phyloP scores from a whole-genome alignment of 2,113 vertebrate species.

The Camelus bactrianus region DNA sequence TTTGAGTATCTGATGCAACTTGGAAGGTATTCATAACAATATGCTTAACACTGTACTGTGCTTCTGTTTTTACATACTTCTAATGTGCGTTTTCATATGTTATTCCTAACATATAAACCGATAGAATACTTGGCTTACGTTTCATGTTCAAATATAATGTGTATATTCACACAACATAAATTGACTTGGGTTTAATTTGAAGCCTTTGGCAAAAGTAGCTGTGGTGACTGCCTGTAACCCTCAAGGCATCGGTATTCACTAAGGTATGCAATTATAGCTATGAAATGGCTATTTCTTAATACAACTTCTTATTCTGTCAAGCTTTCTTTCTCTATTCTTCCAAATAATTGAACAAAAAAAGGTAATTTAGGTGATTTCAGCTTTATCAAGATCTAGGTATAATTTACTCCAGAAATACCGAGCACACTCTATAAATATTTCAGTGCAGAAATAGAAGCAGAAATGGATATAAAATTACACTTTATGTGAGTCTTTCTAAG shows the following conservation, averaged over 20 bases:
- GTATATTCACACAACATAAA: constrained; percentile 59
- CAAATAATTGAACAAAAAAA: constrained; percentile 78
- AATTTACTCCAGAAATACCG: constrained; percentile 75
- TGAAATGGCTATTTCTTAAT: constrained; percentile 67
- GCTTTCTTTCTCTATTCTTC: constrained; percentile 66
- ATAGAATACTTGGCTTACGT: neutral
- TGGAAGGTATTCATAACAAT: neutral
- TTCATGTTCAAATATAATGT: constrained; percentile 55
- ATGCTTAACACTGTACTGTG: neutral
- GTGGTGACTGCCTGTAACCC: constrained; percentile 13
- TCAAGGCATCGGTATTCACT: constrained; percentile 63
- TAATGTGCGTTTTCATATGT: constrained; percentile 17
- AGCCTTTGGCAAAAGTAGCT: constrained; percentile 71
- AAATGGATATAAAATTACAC: constrained; percentile 77
- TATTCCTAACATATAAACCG: neutral
- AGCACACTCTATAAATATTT: constrained; percentile 75
- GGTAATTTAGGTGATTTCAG: constrained; percentile 79
- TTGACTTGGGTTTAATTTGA: constrained; percentile 73
- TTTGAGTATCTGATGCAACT: neutral
- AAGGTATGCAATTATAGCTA: constrained; percentile 63
- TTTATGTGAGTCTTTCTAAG: constrained; percentile 57
- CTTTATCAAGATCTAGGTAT: constrained; percentile 67
- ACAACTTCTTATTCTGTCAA: constrained; percentile 73
- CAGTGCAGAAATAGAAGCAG: constrained; percentile 68
- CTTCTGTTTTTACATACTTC: neutral